Evolutionary conservation across 2,113 vertebrate genomes (phyloP), one percentile per base, ranked within the genome.

Genomic region (Actenoides lindsayi): DNA sequence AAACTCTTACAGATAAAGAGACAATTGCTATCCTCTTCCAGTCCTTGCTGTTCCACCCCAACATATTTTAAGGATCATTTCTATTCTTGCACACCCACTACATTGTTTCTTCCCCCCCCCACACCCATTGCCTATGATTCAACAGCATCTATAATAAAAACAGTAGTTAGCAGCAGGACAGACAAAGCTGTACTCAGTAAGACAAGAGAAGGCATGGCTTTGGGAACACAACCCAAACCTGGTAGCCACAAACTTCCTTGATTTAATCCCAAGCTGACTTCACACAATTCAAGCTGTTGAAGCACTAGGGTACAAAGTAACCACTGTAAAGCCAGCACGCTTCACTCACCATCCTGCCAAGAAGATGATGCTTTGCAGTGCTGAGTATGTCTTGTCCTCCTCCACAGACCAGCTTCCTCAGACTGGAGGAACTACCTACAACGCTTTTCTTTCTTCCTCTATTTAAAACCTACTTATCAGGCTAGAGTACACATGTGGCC

Each of bases 381-480:
- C 6, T 10, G 8, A 31, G 0, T 11, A 4, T 0, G 0, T 25
- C 59, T 71, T 37, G 1, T 15, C 12, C 42, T 42, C 17, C 10
- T 50, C 21, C 7, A 3, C 4, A 18, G 2, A 0, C 6, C 71
- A 54, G 4, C 37, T 67, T 24, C 37, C 35, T 39, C 44, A 31
- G 7, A 17, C 16, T 23, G 2, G 76, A 5, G 1, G 4, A 48
- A 57, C 12, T 1, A 13, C 6, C 6, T 1, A 4, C 6, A 78
- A 5, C 5, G 8, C 6, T 8, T 56, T 10, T 2, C 21, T 19
- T 76, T 35, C 59, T n/a, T 51, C 10, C 6, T 35, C 60, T 24
- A 5, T 79, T 89, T 68, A 75, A 87, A 78, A 35, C 18, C 56
- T 75, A 2, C 42, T 81, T 31, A 51, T 28, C 41, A 68, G 46